Evolutionary conservation across 2,888 invertebrate species (phyloP).

Genomic region (Prosopocoilus inquinatus): DNA sequence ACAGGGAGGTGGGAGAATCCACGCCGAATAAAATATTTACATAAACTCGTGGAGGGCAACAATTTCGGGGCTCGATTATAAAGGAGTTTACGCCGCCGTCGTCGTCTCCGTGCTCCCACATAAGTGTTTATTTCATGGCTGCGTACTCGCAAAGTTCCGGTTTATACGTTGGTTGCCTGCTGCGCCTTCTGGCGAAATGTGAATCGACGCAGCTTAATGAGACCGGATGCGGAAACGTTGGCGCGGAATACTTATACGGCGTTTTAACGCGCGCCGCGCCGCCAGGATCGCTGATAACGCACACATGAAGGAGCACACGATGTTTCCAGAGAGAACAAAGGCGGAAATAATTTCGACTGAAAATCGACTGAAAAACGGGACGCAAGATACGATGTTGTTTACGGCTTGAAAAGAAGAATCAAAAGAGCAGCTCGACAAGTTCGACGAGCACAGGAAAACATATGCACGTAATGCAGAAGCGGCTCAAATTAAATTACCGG

Average conservation of each 20-base stretch:
- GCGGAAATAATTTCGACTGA: background rate
- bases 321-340: background rate
- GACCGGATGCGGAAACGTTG: conserved; percentile 10
- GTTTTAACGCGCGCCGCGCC: too few species aligned
- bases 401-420: background rate
- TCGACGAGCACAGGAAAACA: too few species aligned
- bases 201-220: conserved; percentile 9
- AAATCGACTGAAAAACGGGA: background rate
- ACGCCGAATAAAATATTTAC: too few species aligned
- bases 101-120: background rate
- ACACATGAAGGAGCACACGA: background rate
- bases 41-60: background rate
- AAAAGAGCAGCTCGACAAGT: too few species aligned
- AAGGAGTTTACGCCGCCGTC: background rate
- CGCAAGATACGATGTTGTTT: background rate
- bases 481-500: too few species aligned
- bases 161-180: conserved; percentile 4
- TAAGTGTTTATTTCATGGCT: conserved; percentile 9
- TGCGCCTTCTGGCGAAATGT: conserved; percentile 2
- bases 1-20: too few species aligned
- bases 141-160: conserved; percentile 7
- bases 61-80: background rate
- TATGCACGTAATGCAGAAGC: too few species aligned
- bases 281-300: conserved; percentile 5
- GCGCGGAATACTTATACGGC: conserved; percentile 1